These are phyloP conservation scores for Philonicus albiceps DNA, from an alignment of 2,888 invertebrate genomes.

Conservation along the genomic window DNA sequence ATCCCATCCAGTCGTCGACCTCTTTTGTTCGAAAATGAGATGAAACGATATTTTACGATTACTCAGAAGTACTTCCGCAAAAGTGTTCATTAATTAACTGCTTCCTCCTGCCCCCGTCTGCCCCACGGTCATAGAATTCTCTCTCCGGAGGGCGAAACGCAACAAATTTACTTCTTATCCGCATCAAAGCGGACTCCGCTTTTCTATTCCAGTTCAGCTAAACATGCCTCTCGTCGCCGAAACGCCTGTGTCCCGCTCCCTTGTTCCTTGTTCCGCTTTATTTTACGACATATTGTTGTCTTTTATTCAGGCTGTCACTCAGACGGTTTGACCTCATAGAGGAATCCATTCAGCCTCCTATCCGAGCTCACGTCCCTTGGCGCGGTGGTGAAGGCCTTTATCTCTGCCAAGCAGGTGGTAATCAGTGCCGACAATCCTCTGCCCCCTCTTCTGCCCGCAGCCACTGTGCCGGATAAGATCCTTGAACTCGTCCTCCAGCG, in stretches of 20 bases:
- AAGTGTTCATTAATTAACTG: background rate
- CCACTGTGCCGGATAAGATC: background rate
- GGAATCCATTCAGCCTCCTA: constrained; percentile 1
- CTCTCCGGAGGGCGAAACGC: background rate
- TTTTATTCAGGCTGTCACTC: background rate
- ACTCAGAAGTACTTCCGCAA: background rate
- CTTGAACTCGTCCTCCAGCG: background rate
- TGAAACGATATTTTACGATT: background rate
- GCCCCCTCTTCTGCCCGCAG: background rate
- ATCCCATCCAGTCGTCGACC: background rate
- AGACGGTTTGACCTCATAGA: background rate
- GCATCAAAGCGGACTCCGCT: background rate
- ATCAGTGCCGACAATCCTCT: constrained; percentile 2
- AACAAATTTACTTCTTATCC: background rate
- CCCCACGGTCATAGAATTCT: background rate
- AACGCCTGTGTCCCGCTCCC: background rate
- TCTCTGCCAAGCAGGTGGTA: constrained; percentile 7
- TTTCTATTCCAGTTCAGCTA: background rate
- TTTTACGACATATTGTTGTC: background rate
- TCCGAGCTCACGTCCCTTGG: background rate
- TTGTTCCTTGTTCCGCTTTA: constrained; percentile 7
- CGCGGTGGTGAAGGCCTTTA: background rate
- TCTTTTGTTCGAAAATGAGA: background rate
- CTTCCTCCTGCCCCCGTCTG: background rate
- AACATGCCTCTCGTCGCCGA: background rate